Base-by-base conservation (phyloP, 1,140 invertebrate species). In the Dufourea novaeangliae region DNA sequence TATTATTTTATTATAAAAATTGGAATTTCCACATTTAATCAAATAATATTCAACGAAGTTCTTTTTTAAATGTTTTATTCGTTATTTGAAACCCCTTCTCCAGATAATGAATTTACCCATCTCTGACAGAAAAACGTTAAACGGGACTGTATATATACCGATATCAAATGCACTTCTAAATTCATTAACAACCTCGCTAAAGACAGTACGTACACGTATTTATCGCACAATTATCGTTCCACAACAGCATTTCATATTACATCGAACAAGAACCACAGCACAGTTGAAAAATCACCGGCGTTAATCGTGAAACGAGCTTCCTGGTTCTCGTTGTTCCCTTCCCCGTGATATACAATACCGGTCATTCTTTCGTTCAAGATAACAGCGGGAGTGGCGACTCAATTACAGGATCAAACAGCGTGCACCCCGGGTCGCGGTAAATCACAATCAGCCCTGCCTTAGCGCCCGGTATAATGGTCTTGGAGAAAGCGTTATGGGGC, bases 351-450 rank as follows among this genome's bases (percentile, higher is more conserved):
- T 37, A 57, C 63, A 66, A 44, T 44, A 44, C 66, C 54, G 29
- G 29, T 25, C 57, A 46, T 34, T 62, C 61, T 67, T 39, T 22
- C 32, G 17, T 54, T 7, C 7, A 14, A 68, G 32, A 37, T 56
- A 68, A 44, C 67, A 17, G 67, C 68, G 78, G 64, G 69, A 54
- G 64, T 57, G 71, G 68, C 67, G 74, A 84, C 84, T 86, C 87
- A 89, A 89, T 90, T 90, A 88, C 76, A 64, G 80, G 82, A 90
- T 91, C 89, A 90, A 90, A 89, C 86, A 87, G 37, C 66, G 62
- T 57, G 62, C 76, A 66, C 64, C 67, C 73, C 64, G 66, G 66
- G 81, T 72, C 72, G 83, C 79, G 84, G 85, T 90, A 90, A 91
- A 91, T 91, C 88, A 90, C 88, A 90, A 86, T 80, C 78, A 76